Percentiles rank a stretch among this genome's conserved stretches.
Evolutionary conservation across 2,797 vertebrate species (phyloP).

Genomic region (Gallirallus australis): DNA sequence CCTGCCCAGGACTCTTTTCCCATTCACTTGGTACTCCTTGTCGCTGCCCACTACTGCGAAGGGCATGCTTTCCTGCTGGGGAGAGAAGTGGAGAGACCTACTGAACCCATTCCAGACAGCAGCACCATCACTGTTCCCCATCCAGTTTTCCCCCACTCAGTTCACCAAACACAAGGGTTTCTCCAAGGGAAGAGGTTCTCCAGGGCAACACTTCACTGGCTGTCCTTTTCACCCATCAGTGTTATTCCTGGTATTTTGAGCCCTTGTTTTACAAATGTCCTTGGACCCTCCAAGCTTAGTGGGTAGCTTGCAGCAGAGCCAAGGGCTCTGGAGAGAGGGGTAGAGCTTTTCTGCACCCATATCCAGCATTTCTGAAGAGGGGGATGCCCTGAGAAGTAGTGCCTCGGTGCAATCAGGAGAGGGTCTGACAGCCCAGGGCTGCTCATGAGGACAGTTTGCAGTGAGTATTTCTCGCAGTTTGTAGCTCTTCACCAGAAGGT

Average conservation of each 20-base stretch:
- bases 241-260: neutral
- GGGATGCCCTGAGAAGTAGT: neutral
- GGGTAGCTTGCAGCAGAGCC: neutral
- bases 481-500: neutral
- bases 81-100: constrained; percentile 12
- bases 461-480: neutral
- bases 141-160: neutral
- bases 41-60: constrained; percentile 98
- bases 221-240: neutral
- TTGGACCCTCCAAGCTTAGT: neutral
- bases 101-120: neutral
- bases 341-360: neutral
- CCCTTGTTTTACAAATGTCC: neutral
- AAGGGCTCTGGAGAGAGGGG: neutral
- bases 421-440: neutral
- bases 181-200: neutral
- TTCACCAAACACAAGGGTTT: neutral
- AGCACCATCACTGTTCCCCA: neutral
- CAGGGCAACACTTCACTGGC: neutral
- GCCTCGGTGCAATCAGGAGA: neutral
- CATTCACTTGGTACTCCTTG: constrained; percentile 97
- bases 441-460: neutral
- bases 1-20: constrained; percentile 93
- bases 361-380: neutral
- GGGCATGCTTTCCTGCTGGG: constrained; percentile 93